Base-by-base conservation (phyloP, 2,888 invertebrate genomes). In the Macropis europaea region DNA sequence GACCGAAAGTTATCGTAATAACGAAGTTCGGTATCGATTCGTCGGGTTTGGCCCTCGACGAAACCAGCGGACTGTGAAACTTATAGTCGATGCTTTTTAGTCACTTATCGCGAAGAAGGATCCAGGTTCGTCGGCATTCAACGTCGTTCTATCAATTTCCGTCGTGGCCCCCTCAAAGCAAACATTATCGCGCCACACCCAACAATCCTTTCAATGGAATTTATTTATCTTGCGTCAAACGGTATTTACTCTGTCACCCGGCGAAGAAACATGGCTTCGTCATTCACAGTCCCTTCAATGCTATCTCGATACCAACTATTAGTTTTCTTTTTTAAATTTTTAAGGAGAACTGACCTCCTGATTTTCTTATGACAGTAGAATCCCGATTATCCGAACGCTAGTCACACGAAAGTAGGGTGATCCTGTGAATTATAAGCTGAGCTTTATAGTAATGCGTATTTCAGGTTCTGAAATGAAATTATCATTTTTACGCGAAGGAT, bases 151-250 rank as follows among this genome's bases (percentile, higher is more conserved):
- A 50, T 43, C 36, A 56, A 56, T 68, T 42, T 24, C 24, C 30
- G 24, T 3, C 4, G 15, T 30, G 36, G 17, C 9, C 30, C 11
- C 22, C 32, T 30, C 30, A 30, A 56, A 56, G 30, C 47, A 24
- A 54, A 54, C 28, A 40, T 54, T 47, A 54, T 43, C 64, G n/a
- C n/a, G 22, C 7, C 9, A 15, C 13, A 13, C 22, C 13, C 17
- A n/a, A 7, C 5, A 36, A 28, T 40, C 30, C 30, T 17, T 63
- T 47, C 57, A 40, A 30, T 22, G 13, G 13, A 52, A 38, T 24
- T 60, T 52, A 53, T 53, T 53, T 60, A 60, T 60, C 54, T 54
- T 13, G 19, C 36, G 22, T 30, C 32, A 30, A 32, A 13, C 47
- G 9, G 26, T 40, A 47, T 43, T 43, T 50, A 60, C 52, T 19